These are phyloP conservation scores for Brachionus rotundiformis DNA, from an alignment of 1,140 invertebrate genomes.

Conservation along the genomic window DNA sequence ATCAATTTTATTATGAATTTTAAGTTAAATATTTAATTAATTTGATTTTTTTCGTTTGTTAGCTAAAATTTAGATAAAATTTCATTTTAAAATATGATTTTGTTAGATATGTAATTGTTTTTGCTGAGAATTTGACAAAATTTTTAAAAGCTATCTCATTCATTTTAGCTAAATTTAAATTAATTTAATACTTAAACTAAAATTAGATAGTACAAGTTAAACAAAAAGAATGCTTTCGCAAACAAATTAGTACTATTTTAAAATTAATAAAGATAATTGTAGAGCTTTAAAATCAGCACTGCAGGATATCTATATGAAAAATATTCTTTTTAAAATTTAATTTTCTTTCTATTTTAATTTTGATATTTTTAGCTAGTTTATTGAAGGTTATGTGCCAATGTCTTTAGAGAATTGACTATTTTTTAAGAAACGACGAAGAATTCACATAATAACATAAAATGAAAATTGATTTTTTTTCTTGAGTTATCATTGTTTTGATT, in stretches of 20 bases:
- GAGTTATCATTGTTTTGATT: not conserved
- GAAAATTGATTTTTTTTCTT: not conserved
- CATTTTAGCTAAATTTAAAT: not conserved
- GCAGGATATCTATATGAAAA: not conserved
- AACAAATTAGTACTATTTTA: not conserved
- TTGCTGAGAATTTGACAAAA: not conserved
- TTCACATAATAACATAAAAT: not conserved
- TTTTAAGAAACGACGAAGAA: not conserved
- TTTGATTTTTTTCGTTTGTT: not conserved
- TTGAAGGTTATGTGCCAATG: not conserved
- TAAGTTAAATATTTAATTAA: conserved; percentile 6
- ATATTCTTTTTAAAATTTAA: not conserved
- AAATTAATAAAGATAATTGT: not conserved
- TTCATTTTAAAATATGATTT: not conserved
- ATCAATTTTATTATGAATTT: not conserved
- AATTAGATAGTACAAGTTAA: not conserved
- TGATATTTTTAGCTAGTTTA: no score
- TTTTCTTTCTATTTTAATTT: not conserved
- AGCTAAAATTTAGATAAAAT: not conserved
- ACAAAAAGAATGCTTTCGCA: no score
- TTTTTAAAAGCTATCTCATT: not conserved
- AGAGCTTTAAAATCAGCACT: no score
- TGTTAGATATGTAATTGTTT: not conserved
- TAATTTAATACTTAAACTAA: not conserved
- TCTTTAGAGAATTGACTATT: not conserved